These are phyloP conservation scores for Natrix natrix DNA, from an alignment of 2,797 vertebrate species.

Conservation along the genomic window DNA sequence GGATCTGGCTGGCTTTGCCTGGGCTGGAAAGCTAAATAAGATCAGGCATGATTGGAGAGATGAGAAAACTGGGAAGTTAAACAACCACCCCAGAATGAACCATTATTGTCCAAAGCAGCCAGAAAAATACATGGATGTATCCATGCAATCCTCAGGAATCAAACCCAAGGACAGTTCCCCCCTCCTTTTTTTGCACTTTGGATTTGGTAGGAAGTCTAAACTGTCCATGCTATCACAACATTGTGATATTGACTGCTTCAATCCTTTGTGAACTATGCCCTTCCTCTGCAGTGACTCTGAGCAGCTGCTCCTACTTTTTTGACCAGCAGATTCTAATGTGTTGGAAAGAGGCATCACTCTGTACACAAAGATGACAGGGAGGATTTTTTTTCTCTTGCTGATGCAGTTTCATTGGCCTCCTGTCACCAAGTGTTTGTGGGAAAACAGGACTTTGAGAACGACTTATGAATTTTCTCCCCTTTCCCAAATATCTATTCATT, in stretches of 20 bases:
- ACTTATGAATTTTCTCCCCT: background rate
- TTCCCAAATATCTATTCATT: background rate
- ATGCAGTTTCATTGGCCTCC: background rate
- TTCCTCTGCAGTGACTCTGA: background rate
- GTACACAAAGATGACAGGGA: background rate
- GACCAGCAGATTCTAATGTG: background rate
- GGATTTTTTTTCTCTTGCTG: background rate
- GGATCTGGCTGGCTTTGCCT: background rate
- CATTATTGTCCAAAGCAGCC: background rate
- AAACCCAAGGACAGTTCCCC: background rate
- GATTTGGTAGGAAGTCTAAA: background rate
- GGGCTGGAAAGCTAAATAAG: background rate
- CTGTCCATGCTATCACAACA: background rate
- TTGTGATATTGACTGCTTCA: background rate
- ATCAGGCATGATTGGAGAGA: background rate
- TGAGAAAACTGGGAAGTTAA: background rate
- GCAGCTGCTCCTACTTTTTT: background rate
- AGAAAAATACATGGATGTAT: background rate
- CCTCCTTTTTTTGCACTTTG: background rate
- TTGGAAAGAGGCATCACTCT: background rate
- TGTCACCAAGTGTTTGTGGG: background rate
- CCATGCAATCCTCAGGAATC: background rate
- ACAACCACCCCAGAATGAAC: background rate
- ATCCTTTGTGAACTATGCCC: background rate
- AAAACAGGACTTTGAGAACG: background rate